A percentile compares a stretch with the other conserved stretches of the same genome.
These are phyloP conservation scores for Gymnorhina tibicen DNA, from an alignment of 2,113 vertebrate species.

Conservation along the genomic window DNA sequence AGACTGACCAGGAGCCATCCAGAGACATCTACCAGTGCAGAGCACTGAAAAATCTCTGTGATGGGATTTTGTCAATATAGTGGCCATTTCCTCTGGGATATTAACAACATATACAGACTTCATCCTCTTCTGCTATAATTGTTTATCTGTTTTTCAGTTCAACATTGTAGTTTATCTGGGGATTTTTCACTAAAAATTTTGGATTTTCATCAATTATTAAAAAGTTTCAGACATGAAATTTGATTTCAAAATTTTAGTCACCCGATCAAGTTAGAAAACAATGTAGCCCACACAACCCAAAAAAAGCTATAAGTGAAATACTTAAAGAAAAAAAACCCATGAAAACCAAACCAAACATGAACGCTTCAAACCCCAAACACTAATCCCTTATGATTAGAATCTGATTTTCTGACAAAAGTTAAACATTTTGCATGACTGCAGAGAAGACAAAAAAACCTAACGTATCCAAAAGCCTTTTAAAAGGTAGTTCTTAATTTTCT, in stretches of 20 bases:
- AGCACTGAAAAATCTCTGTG: background rate
- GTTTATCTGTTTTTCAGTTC: background rate
- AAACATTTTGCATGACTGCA: background rate
- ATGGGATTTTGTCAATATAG: background rate
- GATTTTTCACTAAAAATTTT: background rate
- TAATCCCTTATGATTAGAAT: background rate
- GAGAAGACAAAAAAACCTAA: background rate
- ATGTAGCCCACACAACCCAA: background rate
- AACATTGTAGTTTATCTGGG: background rate
- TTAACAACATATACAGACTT: background rate
- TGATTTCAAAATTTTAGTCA: background rate
- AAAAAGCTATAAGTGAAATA: background rate
- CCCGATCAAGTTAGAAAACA: background rate
- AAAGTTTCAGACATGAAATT: background rate
- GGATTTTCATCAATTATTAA: background rate
- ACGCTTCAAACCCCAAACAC: rapidly evolving
- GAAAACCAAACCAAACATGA: rapidly evolving
- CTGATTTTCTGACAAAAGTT: background rate
- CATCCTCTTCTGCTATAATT: background rate
- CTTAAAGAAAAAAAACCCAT: too few species aligned
- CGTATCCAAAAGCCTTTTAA: background rate
- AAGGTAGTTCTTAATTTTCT: background rate
- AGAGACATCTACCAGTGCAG: background rate
- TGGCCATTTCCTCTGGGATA: background rate
- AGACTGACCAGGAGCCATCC: background rate